Base-by-base conservation (phyloP, 2,888 invertebrate genomes). In the Autographa pulchrina region DNA sequence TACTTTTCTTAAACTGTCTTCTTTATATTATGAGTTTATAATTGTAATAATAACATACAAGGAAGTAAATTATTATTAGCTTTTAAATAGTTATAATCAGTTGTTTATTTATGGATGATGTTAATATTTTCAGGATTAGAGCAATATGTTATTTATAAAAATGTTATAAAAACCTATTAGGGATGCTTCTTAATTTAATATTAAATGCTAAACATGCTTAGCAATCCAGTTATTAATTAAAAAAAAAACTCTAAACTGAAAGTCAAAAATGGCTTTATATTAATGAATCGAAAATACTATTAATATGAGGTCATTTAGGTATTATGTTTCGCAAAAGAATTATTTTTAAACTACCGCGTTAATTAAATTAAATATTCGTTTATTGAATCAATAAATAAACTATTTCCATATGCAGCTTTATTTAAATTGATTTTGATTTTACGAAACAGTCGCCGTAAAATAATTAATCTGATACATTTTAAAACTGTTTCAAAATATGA, bases 381-480 rank as follows among this genome's bases (percentile, higher is more conserved):
- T 16, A 43, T 16, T 43, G 16, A 16, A 43, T 43, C 43, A 2
- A 43, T 43, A 16, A 43, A 14, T 14, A 43, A 14, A 4, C 6
- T 3, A 48, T 48, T n/a, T n/a, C 8, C 7, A n/a, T 48, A 43
- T 0, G n/a, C 5, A 48, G 48, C 48, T 0, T n/a, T 48, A 7
- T 48, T 48, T 48, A 48, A n/a, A 48, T 48, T 48, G n/a, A n/a
- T 48, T 43, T 43, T 9, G 43, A 43, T 48, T 48, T 48, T 48
- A 48, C n/a, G 48, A 48, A 4, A 2, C n/a, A 3, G 43, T 43
- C 5, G 7, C 48, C 6, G 48, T 16, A n/a, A n/a, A 3, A n/a
- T 4, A 48, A 7, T 48, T 7, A 48, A n/a, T 6, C n/a, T 48
- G n/a, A 48, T 16, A 48, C n/a, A n/a, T 48, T 48, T 48, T 48